Base-by-base conservation (phyloP, 2,888 invertebrate genomes). In the Trypoxylon attenuatum region DNA sequence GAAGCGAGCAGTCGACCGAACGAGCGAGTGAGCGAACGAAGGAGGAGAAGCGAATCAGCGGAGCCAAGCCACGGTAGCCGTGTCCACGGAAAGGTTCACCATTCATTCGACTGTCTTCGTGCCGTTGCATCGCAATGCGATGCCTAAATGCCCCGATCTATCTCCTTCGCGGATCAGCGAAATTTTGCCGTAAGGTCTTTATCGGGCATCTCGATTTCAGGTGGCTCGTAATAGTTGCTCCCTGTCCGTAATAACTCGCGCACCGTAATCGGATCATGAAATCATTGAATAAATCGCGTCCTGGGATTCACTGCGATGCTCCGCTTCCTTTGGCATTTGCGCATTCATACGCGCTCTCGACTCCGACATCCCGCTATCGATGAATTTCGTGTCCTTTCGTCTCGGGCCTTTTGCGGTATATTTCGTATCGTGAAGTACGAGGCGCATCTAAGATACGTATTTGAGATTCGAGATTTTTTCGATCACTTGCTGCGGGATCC, bases 11-110 rank as follows among this genome's bases (percentile, higher is more conserved):
- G n/a, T n/a, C n/a, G n/a, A n/a, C n/a, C n/a, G n/a, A n/a, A n/a
- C 77, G 67, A 49, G 49, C 71, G 70, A 73, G 73, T 70, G 76
- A 76, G 66, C 69, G 64, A 73, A 80, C 80, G 81, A 82, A 82
- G 82, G 73, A n/a, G n/a, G n/a, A n/a, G 76, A 65, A 49, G 49
- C 71, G 70, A 73, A 74, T 70, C 76, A 76, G 66, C 69, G 65
- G 74, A 80, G 33, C 33, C 13, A 82, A 83, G 82, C 72, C 76
- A 78, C 79, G 73, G 71, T 78, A 77, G 76, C 74, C 64, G 68
- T 69, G 75, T 77, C 60, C 71, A 54, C 27, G 42, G 42, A 54
- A 61, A 65, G 60, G 43, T 57, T 47, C 43, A 38, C 57, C 71
- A 73, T 76, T 76, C 59, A 63, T 76, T 73, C 47, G 39, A 53